Base-by-base conservation (phyloP, 2,888 invertebrate species). In the Andricus quercusramuli region DNA sequence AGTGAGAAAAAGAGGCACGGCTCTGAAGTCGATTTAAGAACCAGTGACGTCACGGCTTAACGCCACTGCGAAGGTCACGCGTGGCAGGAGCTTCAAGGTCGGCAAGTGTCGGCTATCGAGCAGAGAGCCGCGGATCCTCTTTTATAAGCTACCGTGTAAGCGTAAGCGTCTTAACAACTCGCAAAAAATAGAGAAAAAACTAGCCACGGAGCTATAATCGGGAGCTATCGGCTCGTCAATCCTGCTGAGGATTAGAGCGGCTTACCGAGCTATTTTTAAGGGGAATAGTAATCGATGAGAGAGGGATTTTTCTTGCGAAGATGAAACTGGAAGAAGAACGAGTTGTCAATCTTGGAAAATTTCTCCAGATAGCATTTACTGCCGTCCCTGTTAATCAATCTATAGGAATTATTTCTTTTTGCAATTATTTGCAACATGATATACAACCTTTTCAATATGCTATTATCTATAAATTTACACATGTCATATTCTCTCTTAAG, bases 21-120 rank as follows among this genome's bases (percentile, higher is more conserved):
- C 44, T 17, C 44, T 41, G 11, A 44, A 70, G 47, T 25, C 6
- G 8, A 74, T 74, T 74, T 64, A 78, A 79, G 78, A 78, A 78
- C 79, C 80, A 80, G 56, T 83, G 81, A 83, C 81, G 81, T 83
- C 83, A 83, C 78, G 65, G 77, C 78, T 77, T 65, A 80, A 80
- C 81, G 81, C 81, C 80, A 80, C 80, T 79, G 79, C 83, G 85
- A 85, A 86, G 85, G 88, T 86, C 88, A 88, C 87, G 88, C 85
- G 88, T 87, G 77, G 65, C 65, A 83, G 81, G 81, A 82, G 79
- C 82, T 77, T 77, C 86, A 86, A 85, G 88, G 86, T 83, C 85
- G 82, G 80, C 84, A 83, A 85, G 81, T 79, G 83, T 81, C 82
- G 85, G 83, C 83, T 83, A 84, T 88, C 87, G 86, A 88, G 82